A percentile compares a stretch with the other conserved stretches of the same genome.
Conservation (phyloP, 1,140 invertebrate genomes). For the Muscidifurax raptorellus region DNA sequence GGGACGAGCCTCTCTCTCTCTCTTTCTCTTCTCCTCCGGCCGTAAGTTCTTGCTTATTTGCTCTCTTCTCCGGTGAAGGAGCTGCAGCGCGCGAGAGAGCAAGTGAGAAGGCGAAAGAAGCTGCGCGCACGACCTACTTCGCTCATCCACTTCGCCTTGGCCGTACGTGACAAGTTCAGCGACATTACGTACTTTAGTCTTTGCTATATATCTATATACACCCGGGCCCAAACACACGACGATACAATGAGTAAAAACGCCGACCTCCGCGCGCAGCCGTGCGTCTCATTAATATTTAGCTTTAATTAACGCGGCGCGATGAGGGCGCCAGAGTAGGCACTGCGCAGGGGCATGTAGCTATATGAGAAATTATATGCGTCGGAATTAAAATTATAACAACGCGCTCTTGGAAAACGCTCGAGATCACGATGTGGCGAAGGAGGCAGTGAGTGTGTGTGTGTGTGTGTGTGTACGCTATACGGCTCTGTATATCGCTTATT, state of each 20-base stretch:
- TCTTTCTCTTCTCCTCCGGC: not conserved
- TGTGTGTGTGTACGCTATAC: no score
- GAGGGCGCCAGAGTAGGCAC: not conserved
- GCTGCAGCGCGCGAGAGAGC: not conserved
- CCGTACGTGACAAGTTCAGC: constrained; percentile 51
- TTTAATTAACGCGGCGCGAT: not conserved
- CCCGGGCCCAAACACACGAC: not conserved
- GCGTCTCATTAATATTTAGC: not conserved
- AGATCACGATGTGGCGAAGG: not conserved
- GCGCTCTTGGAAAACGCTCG: not conserved
- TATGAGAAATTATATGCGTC: not conserved
- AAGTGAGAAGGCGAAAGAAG: not conserved
- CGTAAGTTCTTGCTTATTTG: constrained; percentile 40
- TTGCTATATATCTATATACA: not conserved
- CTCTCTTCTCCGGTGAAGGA: constrained; percentile 1
- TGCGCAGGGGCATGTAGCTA: no score
- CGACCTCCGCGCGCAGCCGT: not conserved
- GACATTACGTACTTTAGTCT: constrained; percentile 44
- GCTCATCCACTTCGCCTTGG: constrained; percentile 47
- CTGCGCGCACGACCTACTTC: constrained; percentile 48
- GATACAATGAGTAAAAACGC: not conserved
- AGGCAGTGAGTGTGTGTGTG: no score
- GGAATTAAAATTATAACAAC: constrained; percentile 19
- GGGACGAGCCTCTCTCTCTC: not conserved
- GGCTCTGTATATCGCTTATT: no score